These are phyloP conservation scores for Zaprionus davidi DNA, from an alignment of 1,140 invertebrate species.

Conservation along the genomic window DNA sequence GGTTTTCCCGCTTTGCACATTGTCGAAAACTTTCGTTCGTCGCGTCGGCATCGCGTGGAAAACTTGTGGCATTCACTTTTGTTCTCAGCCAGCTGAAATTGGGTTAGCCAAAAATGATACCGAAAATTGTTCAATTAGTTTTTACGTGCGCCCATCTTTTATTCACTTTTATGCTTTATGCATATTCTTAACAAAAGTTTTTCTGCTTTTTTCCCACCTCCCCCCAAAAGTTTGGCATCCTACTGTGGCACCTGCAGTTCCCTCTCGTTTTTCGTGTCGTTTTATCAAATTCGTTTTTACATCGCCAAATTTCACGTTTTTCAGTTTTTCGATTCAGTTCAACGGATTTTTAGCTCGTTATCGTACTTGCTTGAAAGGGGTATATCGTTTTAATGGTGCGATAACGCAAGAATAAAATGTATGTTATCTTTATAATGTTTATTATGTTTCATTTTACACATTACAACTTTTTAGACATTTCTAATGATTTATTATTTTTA, in stretches of 20 bases:
- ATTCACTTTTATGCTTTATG: constrained; percentile 46
- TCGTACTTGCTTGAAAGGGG: too few species aligned
- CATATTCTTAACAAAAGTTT: constrained; percentile 44
- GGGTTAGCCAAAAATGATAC: constrained; percentile 48
- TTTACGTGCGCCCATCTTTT: constrained; percentile 41
- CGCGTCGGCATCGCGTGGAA: not conserved
- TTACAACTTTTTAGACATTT: too few species aligned
- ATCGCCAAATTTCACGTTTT: not conserved
- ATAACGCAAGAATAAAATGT: too few species aligned
- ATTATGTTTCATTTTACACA: too few species aligned
- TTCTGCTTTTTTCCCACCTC: constrained; percentile 9
- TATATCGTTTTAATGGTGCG: too few species aligned
- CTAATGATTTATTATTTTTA: too few species aligned
- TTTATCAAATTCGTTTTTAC: not conserved
- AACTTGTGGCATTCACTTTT: constrained; percentile 56
- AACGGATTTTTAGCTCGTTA: not conserved
- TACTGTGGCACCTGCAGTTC: constrained; percentile 36
- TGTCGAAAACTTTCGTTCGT: constrained; percentile 39
- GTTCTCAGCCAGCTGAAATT: constrained; percentile 35
- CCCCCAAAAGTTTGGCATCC: constrained; percentile 37
- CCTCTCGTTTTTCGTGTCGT: constrained; percentile 4
- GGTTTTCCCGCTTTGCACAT: constrained; percentile 12
- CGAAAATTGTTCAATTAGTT: constrained; percentile 55
- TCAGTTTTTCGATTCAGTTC: not conserved
- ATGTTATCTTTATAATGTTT: too few species aligned